A percentile compares a stretch with the other conserved stretches of the same genome.
phyloP scores from a whole-genome alignment of 2,888 invertebrate species.

The Heliothis peltigera region DNA sequence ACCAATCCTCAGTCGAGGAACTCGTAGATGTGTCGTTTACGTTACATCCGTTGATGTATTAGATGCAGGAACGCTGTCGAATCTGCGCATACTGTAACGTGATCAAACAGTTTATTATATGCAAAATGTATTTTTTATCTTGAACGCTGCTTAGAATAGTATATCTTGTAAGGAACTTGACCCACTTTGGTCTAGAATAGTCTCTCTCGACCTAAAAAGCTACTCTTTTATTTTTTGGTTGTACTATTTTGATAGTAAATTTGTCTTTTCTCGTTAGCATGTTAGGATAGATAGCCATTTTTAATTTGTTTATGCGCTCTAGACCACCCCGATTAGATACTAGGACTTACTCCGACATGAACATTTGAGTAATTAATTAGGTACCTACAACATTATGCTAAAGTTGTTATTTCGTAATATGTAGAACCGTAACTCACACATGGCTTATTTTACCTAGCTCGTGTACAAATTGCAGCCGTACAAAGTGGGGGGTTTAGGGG shows the following conservation, averaged over 20 bases:
- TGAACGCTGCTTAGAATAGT: slow-evolving; percentile 1
- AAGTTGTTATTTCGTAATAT: slow-evolving; percentile 17
- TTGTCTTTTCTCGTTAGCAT: neutral
- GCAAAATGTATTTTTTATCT: slow-evolving; percentile 15
- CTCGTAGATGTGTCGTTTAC: slow-evolving; percentile 82
- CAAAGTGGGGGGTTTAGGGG: slow-evolving; percentile 66
- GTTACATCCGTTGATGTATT: slow-evolving; percentile 76
- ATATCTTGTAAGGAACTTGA: slow-evolving; percentile 32
- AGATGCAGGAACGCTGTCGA: slow-evolving; percentile 65
- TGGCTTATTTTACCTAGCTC: slow-evolving; percentile 62
- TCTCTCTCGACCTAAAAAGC: slow-evolving; percentile 37
- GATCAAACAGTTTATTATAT: slow-evolving; percentile 19
- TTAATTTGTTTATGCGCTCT: neutral
- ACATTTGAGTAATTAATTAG: neutral
- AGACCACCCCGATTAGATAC: neutral
- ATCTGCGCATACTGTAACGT: slow-evolving; percentile 52
- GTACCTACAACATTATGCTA: neutral
- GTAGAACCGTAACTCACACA: slow-evolving; percentile 43
- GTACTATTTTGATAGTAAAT: slow-evolving; percentile 33
- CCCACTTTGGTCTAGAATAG: slow-evolving; percentile 27
- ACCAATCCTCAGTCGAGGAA: slow-evolving; percentile 81
- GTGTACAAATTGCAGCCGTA: slow-evolving; percentile 72
- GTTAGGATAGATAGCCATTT: neutral
- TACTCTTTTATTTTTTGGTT: slow-evolving; percentile 41
- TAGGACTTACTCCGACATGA: neutral